Percentiles rank a stretch among this genome's conserved stretches.
Conservation (phyloP, 64 coral and sea anemone species). For the Pocillopora verrucosa region DNA sequence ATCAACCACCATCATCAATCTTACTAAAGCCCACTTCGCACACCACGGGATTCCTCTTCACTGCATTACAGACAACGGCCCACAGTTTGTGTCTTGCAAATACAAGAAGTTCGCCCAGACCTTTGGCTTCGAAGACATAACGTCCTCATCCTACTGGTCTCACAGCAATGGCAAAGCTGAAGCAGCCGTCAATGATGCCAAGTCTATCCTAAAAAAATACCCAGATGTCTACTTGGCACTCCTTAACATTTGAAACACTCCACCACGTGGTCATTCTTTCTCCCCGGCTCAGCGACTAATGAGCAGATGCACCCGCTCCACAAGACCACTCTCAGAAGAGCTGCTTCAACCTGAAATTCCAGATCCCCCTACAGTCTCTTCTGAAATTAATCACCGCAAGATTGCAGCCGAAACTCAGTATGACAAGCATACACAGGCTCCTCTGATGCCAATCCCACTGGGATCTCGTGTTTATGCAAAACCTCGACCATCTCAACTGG, state of each 20-base stretch:
- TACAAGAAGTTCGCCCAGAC: constrained; percentile 39
- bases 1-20: constrained; percentile 46
- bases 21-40: constrained; percentile 44
- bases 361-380: neutral
- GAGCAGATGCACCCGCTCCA: constrained; percentile 15
- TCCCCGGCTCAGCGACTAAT: constrained; percentile 42
- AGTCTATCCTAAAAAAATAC: constrained; percentile 30
- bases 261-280: constrained; percentile 36
- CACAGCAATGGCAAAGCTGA: constrained; percentile 34
- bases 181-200: constrained; percentile 57
- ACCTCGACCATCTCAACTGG: constrained; percentile 5
- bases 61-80: constrained; percentile 41
- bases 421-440: constrained; percentile 21
- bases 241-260: constrained; percentile 55
- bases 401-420: constrained; percentile 36
- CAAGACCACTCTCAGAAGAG: constrained; percentile 23
- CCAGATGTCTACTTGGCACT: constrained; percentile 33
- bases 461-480: constrained; percentile 34
- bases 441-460: constrained; percentile 8
- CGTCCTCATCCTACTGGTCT: constrained; percentile 27
- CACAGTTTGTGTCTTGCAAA: constrained; percentile 32
- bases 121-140: constrained; percentile 37
- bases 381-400: constrained; percentile 1
- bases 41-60: constrained; percentile 5
- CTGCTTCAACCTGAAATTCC: constrained; percentile 10